A percentile compares a stretch with the other conserved stretches of the same genome.
phyloP scores from a whole-genome alignment of 2,888 invertebrate genomes.

The Gortyna flavago region DNA sequence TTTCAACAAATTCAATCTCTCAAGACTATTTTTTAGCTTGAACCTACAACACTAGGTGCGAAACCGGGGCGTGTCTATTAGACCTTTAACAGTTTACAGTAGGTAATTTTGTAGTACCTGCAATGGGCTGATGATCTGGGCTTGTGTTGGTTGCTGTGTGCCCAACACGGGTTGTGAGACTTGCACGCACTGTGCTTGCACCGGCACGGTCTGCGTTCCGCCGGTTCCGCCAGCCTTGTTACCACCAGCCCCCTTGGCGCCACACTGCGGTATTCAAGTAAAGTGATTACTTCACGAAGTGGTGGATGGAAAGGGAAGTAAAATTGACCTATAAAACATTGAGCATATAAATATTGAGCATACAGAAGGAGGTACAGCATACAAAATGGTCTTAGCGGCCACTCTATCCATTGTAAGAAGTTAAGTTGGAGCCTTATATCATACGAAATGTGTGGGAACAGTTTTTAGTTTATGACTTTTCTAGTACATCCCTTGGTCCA shows the following conservation, averaged over 20 bases:
- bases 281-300: constrained; percentile 9
- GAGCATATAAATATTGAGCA: neutral
- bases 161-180: constrained; percentile 93
- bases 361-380: neutral
- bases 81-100: constrained; percentile 9
- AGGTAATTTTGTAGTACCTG: constrained; percentile 85
- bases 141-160: constrained; percentile 91
- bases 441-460: too few relatives aligned
- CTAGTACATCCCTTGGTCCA: neutral
- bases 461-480: neutral
- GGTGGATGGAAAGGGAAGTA: neutral
- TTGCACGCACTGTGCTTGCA: constrained; percentile 93
- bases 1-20: neutral
- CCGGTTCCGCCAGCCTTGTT: constrained; percentile 77
- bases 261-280: constrained; percentile 72
- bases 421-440: neutral
- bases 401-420: neutral
- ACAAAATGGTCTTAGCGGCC: neutral
- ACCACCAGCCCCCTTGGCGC: constrained; percentile 82
- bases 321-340: neutral
- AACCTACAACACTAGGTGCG: neutral
- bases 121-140: constrained; percentile 93
- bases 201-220: constrained; percentile 83
- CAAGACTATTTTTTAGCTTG: neutral
- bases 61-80: neutral